Percentiles rank a stretch among this genome's conserved stretches.
Evolutionary conservation across 2,888 invertebrate species (phyloP).

Genomic region (Eucera pruinosa): DNA sequence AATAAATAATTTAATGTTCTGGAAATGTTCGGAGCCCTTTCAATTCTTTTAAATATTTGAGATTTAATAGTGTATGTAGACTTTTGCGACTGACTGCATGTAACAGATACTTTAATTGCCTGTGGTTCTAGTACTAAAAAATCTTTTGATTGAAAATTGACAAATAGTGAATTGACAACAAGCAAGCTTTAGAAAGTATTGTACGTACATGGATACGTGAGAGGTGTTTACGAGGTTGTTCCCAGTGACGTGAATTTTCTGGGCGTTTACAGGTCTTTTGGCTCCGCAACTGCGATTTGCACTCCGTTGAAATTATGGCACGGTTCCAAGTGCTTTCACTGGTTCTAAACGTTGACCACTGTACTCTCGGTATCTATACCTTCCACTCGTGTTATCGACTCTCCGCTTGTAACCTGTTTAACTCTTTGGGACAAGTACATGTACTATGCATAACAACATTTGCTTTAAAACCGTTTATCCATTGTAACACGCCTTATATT

Average conservation of each 20-base stretch:
- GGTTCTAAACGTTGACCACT: constrained; percentile 38
- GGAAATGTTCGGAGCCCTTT: no score
- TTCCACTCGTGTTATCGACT: constrained; percentile 9
- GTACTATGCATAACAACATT: not conserved
- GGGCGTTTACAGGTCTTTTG: constrained; percentile 30
- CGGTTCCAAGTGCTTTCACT: constrained; percentile 57
- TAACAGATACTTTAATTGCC: no score
- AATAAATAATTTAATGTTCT: no score
- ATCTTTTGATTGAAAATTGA: no score
- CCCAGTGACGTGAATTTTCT: constrained; percentile 18
- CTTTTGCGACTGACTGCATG: no score
- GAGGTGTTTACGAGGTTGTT: not conserved
- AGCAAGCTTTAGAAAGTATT: not conserved
- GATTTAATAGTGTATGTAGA: no score
- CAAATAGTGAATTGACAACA: no score
- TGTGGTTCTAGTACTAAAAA: no score
- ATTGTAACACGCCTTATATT: not conserved
- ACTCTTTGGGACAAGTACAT: no score
- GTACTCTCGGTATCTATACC: constrained; percentile 9
- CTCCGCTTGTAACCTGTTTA: not conserved
- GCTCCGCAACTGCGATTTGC: constrained; percentile 34
- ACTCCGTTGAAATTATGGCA: constrained; percentile 61
- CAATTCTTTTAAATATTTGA: no score
- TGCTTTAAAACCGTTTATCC: not conserved
- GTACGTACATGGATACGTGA: not conserved